These are phyloP conservation scores for Pteronotus mesoamericanus DNA, from an alignment of 2,797 vertebrate species.

Conservation along the genomic window DNA sequence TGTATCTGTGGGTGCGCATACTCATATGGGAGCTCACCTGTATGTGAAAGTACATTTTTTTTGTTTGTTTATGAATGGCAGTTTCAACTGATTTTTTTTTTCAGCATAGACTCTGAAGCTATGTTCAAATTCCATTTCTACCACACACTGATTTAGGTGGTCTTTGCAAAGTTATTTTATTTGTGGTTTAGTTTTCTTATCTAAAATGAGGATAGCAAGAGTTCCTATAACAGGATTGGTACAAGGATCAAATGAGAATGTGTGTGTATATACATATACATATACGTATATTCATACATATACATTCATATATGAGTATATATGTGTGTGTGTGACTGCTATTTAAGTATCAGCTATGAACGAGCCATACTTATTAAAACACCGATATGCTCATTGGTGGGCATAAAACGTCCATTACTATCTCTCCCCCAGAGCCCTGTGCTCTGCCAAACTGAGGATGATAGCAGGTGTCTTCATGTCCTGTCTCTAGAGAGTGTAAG, in stretches of 20 bases:
- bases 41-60: background rate
- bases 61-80: background rate
- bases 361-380: background rate
- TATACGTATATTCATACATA: background rate
- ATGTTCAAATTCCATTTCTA: background rate
- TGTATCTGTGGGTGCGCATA: accelerated
- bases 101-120: background rate
- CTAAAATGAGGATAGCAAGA: background rate
- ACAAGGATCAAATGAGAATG: background rate
- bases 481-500: background rate
- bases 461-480: background rate
- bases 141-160: background rate
- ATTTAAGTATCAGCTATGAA: background rate
- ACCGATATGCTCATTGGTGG: background rate
- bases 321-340: background rate
- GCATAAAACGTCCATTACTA: background rate
- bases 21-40: background rate
- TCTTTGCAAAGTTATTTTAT: background rate
- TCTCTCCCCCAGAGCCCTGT: background rate
- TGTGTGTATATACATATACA: background rate
- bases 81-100: background rate
- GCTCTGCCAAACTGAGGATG: background rate
- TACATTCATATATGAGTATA: background rate
- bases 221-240: background rate
- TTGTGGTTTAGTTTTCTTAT: background rate